phyloP scores from a whole-genome alignment of 2,797 vertebrate genomes.

The Enteromius trimaculatus region DNA sequence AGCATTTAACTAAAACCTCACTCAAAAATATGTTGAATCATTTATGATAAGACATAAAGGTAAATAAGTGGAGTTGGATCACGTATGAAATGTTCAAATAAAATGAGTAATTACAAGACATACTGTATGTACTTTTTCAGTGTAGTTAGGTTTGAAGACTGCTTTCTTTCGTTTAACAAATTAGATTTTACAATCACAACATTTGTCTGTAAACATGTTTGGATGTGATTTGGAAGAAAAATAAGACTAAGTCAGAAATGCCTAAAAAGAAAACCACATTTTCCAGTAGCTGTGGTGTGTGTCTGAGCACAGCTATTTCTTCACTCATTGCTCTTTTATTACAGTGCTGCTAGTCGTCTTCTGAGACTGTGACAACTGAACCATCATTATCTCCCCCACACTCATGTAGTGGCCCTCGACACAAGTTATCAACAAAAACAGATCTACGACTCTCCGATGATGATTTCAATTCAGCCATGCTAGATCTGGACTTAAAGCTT shows the following conservation, averaged over 20 bases:
- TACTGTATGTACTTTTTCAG: not conserved
- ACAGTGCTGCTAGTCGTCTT: not conserved
- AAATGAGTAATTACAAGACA: not conserved
- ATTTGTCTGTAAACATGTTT: not conserved
- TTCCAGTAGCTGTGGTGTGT: not conserved
- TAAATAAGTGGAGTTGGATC: not conserved
- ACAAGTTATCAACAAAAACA: not conserved
- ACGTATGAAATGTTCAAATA: not conserved
- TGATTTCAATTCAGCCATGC: conserved; percentile 3
- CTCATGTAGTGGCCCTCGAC: not conserved
- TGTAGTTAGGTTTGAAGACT: not conserved
- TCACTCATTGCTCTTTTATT: conserved; percentile 8
- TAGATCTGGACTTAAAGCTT: not conserved
- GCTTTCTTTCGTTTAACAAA: not conserved
- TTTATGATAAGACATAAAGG: not conserved
- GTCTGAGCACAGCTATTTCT: not conserved
- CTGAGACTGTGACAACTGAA: conserved; percentile 8
- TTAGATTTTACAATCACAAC: not conserved
- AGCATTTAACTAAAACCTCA: not conserved
- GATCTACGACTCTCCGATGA: conserved; percentile 14
- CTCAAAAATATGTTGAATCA: not conserved
- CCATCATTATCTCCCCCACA: not conserved
- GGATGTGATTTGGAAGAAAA: not conserved
- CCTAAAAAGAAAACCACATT: not conserved
- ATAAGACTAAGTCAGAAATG: not conserved